These are phyloP conservation scores for Micromys minutus DNA, from an alignment of 2,113 vertebrate species.

Conservation along the genomic window DNA sequence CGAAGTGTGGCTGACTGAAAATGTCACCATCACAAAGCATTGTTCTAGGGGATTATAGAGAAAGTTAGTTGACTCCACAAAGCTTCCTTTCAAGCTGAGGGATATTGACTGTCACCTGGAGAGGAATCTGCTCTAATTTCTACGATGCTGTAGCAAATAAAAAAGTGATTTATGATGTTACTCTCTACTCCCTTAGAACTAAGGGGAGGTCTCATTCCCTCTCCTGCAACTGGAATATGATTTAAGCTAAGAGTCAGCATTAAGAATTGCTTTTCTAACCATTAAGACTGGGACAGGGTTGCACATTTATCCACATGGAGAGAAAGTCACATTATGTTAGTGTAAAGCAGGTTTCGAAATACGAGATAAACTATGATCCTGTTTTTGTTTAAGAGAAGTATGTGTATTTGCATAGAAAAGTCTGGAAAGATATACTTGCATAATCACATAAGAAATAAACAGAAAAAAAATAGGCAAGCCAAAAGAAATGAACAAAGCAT, in stretches of 20 bases:
- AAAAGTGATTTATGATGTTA: constrained; percentile 81
- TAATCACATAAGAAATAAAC: constrained; percentile 57
- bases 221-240: constrained; percentile 80
- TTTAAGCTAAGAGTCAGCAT: constrained; percentile 74
- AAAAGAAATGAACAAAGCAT: not conserved
- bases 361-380: constrained; percentile 43
- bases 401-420: constrained; percentile 44
- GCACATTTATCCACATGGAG: not conserved
- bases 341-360: constrained; percentile 45
- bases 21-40: constrained; percentile 71
- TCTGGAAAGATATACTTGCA: constrained; percentile 20
- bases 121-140: constrained; percentile 52
- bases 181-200: constrained; percentile 73
- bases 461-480: not conserved
- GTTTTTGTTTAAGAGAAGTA: constrained; percentile 50
- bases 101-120: constrained; percentile 70
- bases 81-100: constrained; percentile 50
- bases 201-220: constrained; percentile 75
- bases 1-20: constrained; percentile 76
- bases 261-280: constrained; percentile 71
- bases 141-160: constrained; percentile 64
- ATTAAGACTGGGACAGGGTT: constrained; percentile 36
- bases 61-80: constrained; percentile 67
- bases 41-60: constrained; percentile 71
- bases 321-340: constrained; percentile 35